Evolutionary conservation across 92 coral and sea anemone genomes (phyloP).

Genomic region (Chrysogorgia sp.): DNA sequence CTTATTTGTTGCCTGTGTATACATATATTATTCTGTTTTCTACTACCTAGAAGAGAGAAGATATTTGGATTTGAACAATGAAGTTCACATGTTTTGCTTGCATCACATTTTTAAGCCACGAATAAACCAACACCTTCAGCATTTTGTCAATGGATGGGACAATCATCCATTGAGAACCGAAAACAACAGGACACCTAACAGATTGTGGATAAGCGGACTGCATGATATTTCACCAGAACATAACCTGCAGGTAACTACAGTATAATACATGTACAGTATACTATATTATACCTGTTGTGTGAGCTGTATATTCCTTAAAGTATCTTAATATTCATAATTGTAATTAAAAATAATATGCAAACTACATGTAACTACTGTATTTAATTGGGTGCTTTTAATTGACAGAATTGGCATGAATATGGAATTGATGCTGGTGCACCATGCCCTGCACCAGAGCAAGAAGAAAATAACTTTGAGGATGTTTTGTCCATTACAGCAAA

Average conservation of each 20-base stretch:
- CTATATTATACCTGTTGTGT: not conserved
- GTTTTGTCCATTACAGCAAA: too few relatives aligned
- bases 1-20: too few relatives aligned
- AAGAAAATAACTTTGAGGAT: not conserved
- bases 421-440: not conserved
- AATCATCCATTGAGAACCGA: constrained; percentile 25
- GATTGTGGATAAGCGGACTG: constrained; percentile 1
- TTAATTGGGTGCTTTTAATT: too few relatives aligned
- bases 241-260: too few relatives aligned
- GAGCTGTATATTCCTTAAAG: too few relatives aligned
- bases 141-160: constrained; percentile 17
- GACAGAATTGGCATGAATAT: too few relatives aligned
- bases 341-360: too few relatives aligned
- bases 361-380: too few relatives aligned
- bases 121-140: constrained; percentile 8
- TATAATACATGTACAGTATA: not conserved
- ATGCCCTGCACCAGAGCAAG: not conserved
- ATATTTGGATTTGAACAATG: not conserved
- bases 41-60: constrained; percentile 9
- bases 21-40: too few relatives aligned
- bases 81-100: constrained; percentile 10
- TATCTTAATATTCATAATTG: too few relatives aligned
- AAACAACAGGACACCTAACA: constrained; percentile 11
- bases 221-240: too few relatives aligned
- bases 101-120: not conserved